Evolutionary conservation across 2,888 invertebrate genomes (phyloP), one percentile per base, ranked within the genome.

Genomic region (Dendrolimus pini): DNA sequence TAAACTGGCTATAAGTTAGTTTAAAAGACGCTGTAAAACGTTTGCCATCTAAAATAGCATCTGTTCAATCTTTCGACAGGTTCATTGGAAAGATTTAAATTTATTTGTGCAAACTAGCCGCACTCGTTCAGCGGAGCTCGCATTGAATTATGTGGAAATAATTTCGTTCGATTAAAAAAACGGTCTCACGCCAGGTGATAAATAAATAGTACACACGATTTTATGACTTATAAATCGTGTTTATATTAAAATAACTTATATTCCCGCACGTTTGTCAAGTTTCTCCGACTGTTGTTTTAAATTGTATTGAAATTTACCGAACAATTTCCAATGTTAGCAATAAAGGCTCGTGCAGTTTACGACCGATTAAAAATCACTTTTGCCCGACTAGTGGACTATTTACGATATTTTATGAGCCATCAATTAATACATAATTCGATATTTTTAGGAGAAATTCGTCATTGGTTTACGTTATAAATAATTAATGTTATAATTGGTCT

Each of bases 331-430:
- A 64, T 59, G 62, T 60, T 58, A 62, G 62, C 61, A 66, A 74
- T 76, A 76, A 77, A 72, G 63, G 62, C 61, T 56, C 62, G 65
- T 59, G 63, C 67, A 62, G 63, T 76, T 78, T 73, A 77, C 70
- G 74, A 69, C 62, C 78, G 74, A 78, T 78, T 77, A 76, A 78
- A 78, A 72, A 74, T 74, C 77, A 74, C 77, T 77, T 70, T 64
- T 66, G 66, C 62, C 63, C 60, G 63, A 64, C 66, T 67, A 70
- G 67, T 66, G 67, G 65, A 71, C 67, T 74, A 72, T 77, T 63
- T 67, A 63, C 65, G 64, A 63, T 62, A 66, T 68, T 79, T 80
- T 78, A 79, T 75, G 64, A 67, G 60, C 69, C 70, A 77, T 72
- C 70, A 77, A 78, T 77, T 76, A 76, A 75, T 70, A 66, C 62